phyloP scores from a whole-genome alignment of 1,140 invertebrate species.

The Cotesia typhae region DNA sequence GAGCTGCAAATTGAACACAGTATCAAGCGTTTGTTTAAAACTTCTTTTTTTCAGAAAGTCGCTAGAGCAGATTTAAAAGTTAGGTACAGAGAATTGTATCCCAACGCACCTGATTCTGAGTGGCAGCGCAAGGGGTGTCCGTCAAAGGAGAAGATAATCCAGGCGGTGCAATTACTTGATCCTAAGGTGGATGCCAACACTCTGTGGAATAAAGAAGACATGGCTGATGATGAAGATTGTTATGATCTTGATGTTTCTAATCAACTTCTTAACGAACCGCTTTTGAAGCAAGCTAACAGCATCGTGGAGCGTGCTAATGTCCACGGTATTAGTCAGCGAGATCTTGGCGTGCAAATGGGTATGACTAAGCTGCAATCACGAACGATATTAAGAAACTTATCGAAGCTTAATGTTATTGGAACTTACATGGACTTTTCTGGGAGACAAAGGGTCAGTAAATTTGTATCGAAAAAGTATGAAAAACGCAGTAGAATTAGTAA shows the following conservation, averaged over 20 bases:
- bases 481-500: slow-evolving; percentile 53
- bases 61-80: slow-evolving; percentile 61
- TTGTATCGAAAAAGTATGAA: slow-evolving; percentile 59
- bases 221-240: slow-evolving; percentile 66
- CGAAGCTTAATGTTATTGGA: slow-evolving; percentile 61
- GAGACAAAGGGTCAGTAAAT: slow-evolving; percentile 65
- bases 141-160: slow-evolving; percentile 65
- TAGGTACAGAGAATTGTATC: slow-evolving; percentile 70
- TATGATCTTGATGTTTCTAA: slow-evolving; percentile 60
- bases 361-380: slow-evolving; percentile 66
- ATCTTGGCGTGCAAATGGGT: slow-evolving; percentile 60
- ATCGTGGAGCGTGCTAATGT: slow-evolving; percentile 60
- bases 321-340: slow-evolving; percentile 65
- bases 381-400: slow-evolving; percentile 64
- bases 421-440: slow-evolving; percentile 68
- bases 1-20: slow-evolving; percentile 59
- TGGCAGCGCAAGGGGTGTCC: slow-evolving; percentile 66
- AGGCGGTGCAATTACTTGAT: slow-evolving; percentile 66
- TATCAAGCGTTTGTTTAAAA: slow-evolving; percentile 67
- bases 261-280: slow-evolving; percentile 55
- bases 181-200: slow-evolving; percentile 63
- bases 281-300: slow-evolving; percentile 65
- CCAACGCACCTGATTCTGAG: slow-evolving; percentile 66
- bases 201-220: slow-evolving; percentile 62
- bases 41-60: slow-evolving; percentile 60